Evolutionary conservation across 2,113 vertebrate species (phyloP).

Genomic region (Astatotilapia flaviijosephi): DNA sequence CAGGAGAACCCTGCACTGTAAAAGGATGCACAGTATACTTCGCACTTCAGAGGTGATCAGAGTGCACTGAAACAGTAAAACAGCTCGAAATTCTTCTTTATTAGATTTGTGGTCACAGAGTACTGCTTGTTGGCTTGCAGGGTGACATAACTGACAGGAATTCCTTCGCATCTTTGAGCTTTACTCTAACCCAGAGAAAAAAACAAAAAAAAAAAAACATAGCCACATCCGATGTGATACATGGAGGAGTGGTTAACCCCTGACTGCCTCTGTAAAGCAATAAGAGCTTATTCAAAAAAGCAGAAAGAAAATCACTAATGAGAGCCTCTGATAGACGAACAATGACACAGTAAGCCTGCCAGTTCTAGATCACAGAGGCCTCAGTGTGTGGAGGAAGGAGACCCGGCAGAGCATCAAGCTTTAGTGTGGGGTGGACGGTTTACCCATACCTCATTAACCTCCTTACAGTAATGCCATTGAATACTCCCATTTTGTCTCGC

Average conservation of each 20-base stretch:
- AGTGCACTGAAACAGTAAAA: background rate
- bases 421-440: background rate
- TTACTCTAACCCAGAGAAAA: background rate
- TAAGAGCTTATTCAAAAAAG: background rate
- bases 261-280: background rate
- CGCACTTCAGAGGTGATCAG: background rate
- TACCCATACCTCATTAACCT: constrained; percentile 46
- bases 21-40: background rate
- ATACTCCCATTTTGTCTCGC: background rate
- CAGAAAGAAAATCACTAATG: constrained; percentile 38
- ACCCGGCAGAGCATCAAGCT: background rate
- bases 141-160: background rate
- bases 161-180: background rate
- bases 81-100: background rate
- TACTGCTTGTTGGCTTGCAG: background rate
- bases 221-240: background rate
- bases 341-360: constrained; percentile 27
- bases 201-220: background rate
- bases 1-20: background rate
- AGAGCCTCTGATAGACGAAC: constrained; percentile 18
- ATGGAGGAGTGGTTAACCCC: constrained; percentile 26
- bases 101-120: background rate
- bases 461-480: background rate
- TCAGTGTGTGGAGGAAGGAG: constrained; percentile 42
- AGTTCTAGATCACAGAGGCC: constrained; percentile 38